Conservation (phyloP, 2,113 vertebrate genomes). For the Poicephalus meyeri region DNA sequence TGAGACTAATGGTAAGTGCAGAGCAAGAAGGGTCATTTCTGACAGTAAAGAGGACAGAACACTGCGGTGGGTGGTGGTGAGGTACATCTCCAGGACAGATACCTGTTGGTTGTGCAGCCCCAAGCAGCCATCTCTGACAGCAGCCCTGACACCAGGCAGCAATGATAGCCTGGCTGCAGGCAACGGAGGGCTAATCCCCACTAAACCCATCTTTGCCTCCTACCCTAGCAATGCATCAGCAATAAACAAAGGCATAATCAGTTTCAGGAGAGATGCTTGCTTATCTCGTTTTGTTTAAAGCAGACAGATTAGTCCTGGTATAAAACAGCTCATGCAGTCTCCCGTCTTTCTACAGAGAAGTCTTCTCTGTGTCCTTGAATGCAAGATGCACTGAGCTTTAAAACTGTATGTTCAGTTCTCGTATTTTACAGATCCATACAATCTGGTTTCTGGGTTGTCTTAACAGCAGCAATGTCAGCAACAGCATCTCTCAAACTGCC, state of each 20-base stretch:
- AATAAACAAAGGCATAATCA: neutral
- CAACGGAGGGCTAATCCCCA: neutral
- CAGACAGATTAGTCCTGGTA: neutral
- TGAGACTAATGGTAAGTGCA: neutral
- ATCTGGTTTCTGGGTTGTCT: neutral
- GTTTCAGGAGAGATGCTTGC: neutral
- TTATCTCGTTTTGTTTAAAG: neutral
- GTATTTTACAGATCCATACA: neutral
- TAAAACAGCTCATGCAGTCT: neutral
- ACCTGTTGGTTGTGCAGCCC: neutral
- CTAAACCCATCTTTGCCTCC: neutral
- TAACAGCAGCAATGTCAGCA: neutral
- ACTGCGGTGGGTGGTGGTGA: neutral
- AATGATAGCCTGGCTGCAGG: neutral
- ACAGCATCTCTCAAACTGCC: neutral
- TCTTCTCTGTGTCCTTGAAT: neutral
- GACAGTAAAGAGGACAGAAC: neutral
- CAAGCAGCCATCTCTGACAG: accelerated
- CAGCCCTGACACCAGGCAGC: accelerated
- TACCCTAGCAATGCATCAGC: neutral
- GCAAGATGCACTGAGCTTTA: neutral
- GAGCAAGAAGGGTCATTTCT: neutral
- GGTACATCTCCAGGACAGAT: neutral
- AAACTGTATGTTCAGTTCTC: neutral
- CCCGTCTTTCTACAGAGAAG: neutral